Percentiles rank a stretch among this genome's conserved stretches.
phyloP scores from a whole-genome alignment of 2,888 invertebrate genomes.

The Tinea semifulvella region DNA sequence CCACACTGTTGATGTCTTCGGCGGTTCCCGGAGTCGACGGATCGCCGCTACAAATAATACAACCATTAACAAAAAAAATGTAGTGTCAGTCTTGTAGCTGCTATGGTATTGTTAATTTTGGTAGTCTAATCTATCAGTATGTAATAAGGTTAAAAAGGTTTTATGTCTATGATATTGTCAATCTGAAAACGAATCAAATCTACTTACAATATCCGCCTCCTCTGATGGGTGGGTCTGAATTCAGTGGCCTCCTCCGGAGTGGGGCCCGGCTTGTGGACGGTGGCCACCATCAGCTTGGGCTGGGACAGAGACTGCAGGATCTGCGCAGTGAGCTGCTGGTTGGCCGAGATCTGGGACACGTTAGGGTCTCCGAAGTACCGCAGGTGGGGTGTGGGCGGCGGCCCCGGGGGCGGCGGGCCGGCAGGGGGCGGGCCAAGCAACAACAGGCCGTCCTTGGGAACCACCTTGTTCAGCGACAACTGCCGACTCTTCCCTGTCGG shows the following conservation, averaged over 20 bases:
- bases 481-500: slow-evolving; percentile 45
- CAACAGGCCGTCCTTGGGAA: slow-evolving; percentile 48
- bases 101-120: too few species aligned
- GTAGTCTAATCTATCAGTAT: too few species aligned
- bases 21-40: slow-evolving; percentile 51
- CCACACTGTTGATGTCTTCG: slow-evolving; percentile 59
- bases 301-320: slow-evolving; percentile 67
- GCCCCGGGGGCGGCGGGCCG: slow-evolving; percentile 58
- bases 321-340: slow-evolving; percentile 70
- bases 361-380: slow-evolving; percentile 52
- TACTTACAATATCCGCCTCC: not conserved
- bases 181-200: too few species aligned
- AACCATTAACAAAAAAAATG: too few species aligned
- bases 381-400: slow-evolving; percentile 58
- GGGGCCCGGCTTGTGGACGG: slow-evolving; percentile 21
- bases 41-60: slow-evolving; percentile 49
- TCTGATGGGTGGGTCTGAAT: slow-evolving; percentile 21
- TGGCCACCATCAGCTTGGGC: slow-evolving; percentile 47
- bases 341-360: slow-evolving; percentile 62
- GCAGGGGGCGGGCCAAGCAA: slow-evolving; percentile 50
- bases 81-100: too few species aligned
- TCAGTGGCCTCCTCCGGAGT: slow-evolving; percentile 20
- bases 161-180: too few species aligned
- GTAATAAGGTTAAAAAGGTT: too few species aligned
- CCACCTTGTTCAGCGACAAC: slow-evolving; percentile 39